Evolutionary conservation across 2,797 vertebrate genomes (phyloP).

Genomic region (Smutsia gigantea): DNA sequence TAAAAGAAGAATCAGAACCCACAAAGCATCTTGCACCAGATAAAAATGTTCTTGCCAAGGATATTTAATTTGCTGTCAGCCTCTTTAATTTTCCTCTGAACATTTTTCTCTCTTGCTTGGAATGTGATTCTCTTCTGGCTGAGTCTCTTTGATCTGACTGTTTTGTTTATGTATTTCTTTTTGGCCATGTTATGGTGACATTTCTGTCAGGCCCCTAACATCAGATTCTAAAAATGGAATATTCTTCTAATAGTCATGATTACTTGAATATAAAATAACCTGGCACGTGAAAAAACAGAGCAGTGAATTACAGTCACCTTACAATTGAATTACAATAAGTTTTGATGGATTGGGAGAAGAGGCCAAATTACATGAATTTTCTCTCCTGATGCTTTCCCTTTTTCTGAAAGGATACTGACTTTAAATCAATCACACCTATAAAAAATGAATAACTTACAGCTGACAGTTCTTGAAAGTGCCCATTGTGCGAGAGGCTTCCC

Average conservation of each 20-base stretch:
- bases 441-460: constrained; percentile 33
- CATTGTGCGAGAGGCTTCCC: neutral
- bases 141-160: constrained; percentile 85
- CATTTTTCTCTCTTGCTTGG: constrained; percentile 78
- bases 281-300: neutral
- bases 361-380: constrained; percentile 41
- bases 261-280: constrained; percentile 69
- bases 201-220: constrained; percentile 71
- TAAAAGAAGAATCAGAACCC: constrained; percentile 50
- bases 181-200: constrained; percentile 69
- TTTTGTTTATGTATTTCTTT: constrained; percentile 78
- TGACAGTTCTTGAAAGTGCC: constrained; percentile 35
- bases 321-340: constrained; percentile 48
- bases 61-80: constrained; percentile 82
- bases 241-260: constrained; percentile 66
- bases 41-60: constrained; percentile 68
- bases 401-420: constrained; percentile 66
- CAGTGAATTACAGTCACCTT: constrained; percentile 48
- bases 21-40: constrained; percentile 32
- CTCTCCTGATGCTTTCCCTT: constrained; percentile 51
- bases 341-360: constrained; percentile 48
- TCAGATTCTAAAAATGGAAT: constrained; percentile 72
- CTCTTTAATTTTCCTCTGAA: constrained; percentile 79
- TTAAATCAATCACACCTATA: constrained; percentile 45
- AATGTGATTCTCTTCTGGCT: constrained; percentile 82